These are phyloP conservation scores for Drosophila navojoa DNA, from an alignment of 1,140 invertebrate species.

Conservation along the genomic window DNA sequence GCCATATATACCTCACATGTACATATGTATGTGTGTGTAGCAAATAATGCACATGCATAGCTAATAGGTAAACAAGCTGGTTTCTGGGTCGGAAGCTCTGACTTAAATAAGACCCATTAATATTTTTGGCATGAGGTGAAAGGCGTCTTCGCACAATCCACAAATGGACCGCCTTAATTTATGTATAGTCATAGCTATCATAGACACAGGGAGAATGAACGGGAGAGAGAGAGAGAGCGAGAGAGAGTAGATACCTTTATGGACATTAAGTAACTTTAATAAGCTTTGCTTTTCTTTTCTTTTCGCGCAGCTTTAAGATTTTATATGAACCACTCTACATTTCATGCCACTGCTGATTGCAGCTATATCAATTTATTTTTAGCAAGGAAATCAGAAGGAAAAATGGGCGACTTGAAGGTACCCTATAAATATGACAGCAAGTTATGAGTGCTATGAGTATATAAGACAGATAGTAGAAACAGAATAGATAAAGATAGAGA, in stretches of 20 bases:
- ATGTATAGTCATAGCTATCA: slow-evolving; percentile 23
- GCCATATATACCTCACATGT: not conserved
- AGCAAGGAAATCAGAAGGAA: not conserved
- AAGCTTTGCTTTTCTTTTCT: slow-evolving; percentile 10
- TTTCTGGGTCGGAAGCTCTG: slow-evolving; percentile 7
- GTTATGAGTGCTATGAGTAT: too few species aligned
- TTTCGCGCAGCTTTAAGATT: slow-evolving; percentile 10
- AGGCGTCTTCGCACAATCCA: slow-evolving; percentile 28
- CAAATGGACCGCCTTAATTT: slow-evolving; percentile 33
- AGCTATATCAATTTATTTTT: slow-evolving; percentile 16
- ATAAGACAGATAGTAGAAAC: too few species aligned
- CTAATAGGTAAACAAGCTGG: not conserved
- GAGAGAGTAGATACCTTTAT: slow-evolving; percentile 9
- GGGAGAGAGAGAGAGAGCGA: not conserved
- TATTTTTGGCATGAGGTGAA: slow-evolving; percentile 33
- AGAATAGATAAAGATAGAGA: too few species aligned
- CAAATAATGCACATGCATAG: slow-evolving; percentile 7
- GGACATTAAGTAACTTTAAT: slow-evolving; percentile 42
- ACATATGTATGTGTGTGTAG: not conserved
- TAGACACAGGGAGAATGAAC: not conserved
- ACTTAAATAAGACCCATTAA: slow-evolving; percentile 37
- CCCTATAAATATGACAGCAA: not conserved
- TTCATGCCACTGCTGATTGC: slow-evolving; percentile 2
- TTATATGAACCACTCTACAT: slow-evolving; percentile 2
- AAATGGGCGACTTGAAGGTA: not conserved